Base-by-base conservation (phyloP, 2,113 vertebrate genomes). In the Pelecanus crispus region DNA sequence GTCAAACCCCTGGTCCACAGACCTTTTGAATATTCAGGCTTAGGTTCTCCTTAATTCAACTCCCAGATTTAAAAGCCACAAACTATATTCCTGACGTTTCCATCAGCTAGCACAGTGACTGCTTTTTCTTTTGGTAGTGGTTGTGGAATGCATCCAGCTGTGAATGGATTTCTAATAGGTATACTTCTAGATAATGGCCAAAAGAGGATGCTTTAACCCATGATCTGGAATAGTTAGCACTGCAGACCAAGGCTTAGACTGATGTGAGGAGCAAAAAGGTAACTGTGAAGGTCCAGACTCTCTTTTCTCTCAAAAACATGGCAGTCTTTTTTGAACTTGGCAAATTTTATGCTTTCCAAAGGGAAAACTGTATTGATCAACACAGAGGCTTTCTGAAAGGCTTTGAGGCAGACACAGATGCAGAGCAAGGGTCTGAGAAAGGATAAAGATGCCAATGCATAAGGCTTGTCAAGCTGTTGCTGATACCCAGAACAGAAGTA, bases 291-390 rank as follows among this genome's bases (percentile, higher is more conserved):
- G 61, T 36, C 24, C 31, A 72, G 13, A 73, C 32, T 66, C 28
- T 34, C 21, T 80, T 40, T 83, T 52, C 49, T 52, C 61, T 80
- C 34, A 24, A 71, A 88, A 73, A 2, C 2, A 25, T 7, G 3
- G 10, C 0, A 0, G 6, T n/a, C 62, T 36, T 74, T 58, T 87
- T 45, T 26, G 16, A 38, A 38, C 26, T 42, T 0, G 0, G 6
- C 26, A 38, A 45, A 19, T 44, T 32, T 70, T 66, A 42, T 45
- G 13, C 62, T 66, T 93, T 86, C 66, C 45, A 62, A 47, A 86
- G 81, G 50, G 32, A 94, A 72, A 93, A 63, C 7, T 28, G 8
- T 32, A 38, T 34, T 44, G 40, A 72, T 94, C 15, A 59, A 81
- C 40, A 42, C 2, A 56, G 18, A 42, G 31, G 56, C 31, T 87